A percentile compares a stretch with the other conserved stretches of the same genome.
Evolutionary conservation across 2,797 vertebrate genomes (phyloP).

Genomic region (Anolis apletophallus): DNA sequence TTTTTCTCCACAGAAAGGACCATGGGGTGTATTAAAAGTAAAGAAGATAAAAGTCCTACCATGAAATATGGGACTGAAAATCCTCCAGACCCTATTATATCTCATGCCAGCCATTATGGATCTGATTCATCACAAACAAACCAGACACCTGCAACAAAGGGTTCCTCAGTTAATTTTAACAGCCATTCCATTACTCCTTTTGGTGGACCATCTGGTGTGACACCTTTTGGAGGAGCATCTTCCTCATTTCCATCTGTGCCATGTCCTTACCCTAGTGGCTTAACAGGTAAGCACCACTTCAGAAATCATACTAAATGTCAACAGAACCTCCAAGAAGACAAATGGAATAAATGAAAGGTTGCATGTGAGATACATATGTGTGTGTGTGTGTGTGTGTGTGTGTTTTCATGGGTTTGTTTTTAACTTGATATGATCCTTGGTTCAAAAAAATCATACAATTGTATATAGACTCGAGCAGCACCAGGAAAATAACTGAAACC

Average conservation of each 20-base stretch:
- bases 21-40: conserved; percentile 97
- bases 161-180: conserved; percentile 85
- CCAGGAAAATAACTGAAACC: not conserved
- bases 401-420: not conserved
- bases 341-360: not conserved
- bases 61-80: conserved; percentile 90
- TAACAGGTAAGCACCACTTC: conserved; percentile 85
- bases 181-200: conserved; percentile 91
- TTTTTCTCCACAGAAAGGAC: conserved; percentile 72
- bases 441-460: not conserved
- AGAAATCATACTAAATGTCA: not conserved
- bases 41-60: conserved; percentile 90
- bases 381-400: too few relatives aligned
- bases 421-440: not conserved
- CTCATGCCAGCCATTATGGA: conserved; percentile 86
- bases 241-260: conserved; percentile 89
- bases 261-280: conserved; percentile 88
- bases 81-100: conserved; percentile 77
- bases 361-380: too few relatives aligned
- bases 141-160: conserved; percentile 82
- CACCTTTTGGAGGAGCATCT: conserved; percentile 92
- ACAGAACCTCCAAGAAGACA: not conserved
- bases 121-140: conserved; percentile 87
- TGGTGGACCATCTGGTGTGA: conserved; percentile 89
- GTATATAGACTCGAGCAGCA: not conserved